phyloP scores from a whole-genome alignment of 2,113 vertebrate species.

The Mesembrinibis cayennensis region DNA sequence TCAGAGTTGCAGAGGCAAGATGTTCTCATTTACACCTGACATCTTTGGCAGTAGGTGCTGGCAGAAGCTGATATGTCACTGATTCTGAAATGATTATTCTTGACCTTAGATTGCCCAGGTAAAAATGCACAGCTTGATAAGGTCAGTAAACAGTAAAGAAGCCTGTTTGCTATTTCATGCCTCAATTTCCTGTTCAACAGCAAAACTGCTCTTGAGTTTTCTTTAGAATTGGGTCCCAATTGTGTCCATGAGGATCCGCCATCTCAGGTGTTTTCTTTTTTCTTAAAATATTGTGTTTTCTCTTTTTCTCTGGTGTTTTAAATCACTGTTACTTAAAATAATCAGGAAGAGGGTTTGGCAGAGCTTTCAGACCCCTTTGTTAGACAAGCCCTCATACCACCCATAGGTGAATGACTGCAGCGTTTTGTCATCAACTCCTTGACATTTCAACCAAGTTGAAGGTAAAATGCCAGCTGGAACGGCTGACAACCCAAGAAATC shows the following conservation, averaged over 20 bases:
- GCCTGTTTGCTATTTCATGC: neutral
- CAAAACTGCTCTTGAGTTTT: neutral
- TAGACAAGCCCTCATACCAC: neutral
- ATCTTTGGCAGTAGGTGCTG: neutral
- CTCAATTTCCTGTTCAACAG: neutral
- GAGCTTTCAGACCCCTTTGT: neutral
- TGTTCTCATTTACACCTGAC: neutral
- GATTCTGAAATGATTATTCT: neutral
- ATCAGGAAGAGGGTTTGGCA: neutral
- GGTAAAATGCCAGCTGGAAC: neutral
- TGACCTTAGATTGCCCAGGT: fast-evolving
- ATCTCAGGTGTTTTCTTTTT: neutral
- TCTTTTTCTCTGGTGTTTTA: neutral
- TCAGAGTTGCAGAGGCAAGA: neutral
- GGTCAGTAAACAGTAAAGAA: no score
- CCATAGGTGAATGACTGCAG: neutral
- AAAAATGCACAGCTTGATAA: neutral
- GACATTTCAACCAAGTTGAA: neutral
- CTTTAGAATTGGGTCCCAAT: neutral
- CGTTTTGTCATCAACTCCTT: neutral
- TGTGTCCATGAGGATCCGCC: neutral
- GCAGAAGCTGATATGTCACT: neutral
- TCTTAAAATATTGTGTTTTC: neutral
- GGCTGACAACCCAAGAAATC: neutral
- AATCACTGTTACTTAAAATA: neutral